Percentiles rank a stretch among this genome's conserved stretches.
Conservation (phyloP, 2,113 vertebrate species). For the Leucopternis melanops region DNA sequence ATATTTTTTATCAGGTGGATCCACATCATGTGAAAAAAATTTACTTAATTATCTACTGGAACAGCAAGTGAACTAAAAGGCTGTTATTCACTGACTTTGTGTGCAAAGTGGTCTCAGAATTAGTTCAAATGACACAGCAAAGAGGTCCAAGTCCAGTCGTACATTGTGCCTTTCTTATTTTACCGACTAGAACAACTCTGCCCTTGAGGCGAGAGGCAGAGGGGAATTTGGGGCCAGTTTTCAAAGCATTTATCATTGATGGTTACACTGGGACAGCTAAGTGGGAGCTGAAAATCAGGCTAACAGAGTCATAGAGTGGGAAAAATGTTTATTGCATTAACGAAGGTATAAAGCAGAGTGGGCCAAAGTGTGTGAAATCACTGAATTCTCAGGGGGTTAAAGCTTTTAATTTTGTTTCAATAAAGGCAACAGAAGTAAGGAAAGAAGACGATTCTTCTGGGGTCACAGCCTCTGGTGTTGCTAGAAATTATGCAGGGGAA, state of each 20-base stretch:
- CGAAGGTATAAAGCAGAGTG: slow-evolving; percentile 24
- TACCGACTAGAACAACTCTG: background rate
- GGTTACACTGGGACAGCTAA: background rate
- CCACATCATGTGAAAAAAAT: background rate
- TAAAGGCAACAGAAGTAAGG: background rate
- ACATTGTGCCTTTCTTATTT: background rate
- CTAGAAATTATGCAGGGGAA: background rate
- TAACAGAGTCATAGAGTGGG: background rate
- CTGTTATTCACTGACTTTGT: background rate
- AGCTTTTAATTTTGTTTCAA: slow-evolving; percentile 18
- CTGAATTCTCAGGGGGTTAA: background rate
- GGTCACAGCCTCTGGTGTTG: background rate
- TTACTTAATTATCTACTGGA: background rate
- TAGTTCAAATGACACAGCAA: background rate
- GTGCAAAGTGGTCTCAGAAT: background rate
- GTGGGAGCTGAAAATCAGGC: background rate
- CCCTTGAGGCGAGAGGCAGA: background rate
- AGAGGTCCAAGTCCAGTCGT: background rate
- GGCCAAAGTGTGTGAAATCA: background rate
- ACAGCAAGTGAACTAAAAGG: background rate
- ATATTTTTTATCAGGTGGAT: background rate
- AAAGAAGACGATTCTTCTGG: background rate
- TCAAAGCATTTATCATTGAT: slow-evolving; percentile 1
- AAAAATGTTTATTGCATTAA: slow-evolving; percentile 19
- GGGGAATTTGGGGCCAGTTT: slow-evolving; percentile 9